phyloP scores from a whole-genome alignment of 2,113 vertebrate genomes.

The Paratilapia polleni region DNA sequence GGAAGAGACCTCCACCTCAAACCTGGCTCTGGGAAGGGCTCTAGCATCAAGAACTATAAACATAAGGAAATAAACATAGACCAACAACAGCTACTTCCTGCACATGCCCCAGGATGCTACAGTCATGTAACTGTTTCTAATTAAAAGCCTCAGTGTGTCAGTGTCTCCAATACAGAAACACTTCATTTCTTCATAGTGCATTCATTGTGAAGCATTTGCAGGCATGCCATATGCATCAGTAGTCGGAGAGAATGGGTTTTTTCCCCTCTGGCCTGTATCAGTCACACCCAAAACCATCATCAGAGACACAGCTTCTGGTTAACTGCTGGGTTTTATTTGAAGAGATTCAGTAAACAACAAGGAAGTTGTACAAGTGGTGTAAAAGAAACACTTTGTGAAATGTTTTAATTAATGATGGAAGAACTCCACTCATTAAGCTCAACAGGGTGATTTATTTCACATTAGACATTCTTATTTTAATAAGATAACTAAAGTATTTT shows the following conservation, averaged over 20 bases:
- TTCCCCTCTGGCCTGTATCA: neutral
- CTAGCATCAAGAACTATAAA: no score
- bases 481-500: no score
- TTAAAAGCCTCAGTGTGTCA: neutral
- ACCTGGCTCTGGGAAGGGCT: no score
- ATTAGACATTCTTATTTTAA: no score
- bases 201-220: neutral
- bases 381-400: no score
- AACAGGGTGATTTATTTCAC: no score
- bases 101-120: neutral
- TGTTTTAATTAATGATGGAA: no score
- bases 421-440: no score
- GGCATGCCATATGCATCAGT: neutral
- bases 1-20: no score
- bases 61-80: no score
- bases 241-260: neutral
- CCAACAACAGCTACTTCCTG: no score
- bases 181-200: neutral
- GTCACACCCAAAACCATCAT: neutral
- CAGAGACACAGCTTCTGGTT: neutral
- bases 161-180: neutral
- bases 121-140: neutral
- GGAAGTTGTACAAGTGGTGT: neutral
- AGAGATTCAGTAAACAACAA: rapidly evolving
- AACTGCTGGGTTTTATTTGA: neutral